Base-by-base conservation (phyloP, 2,113 vertebrate species). In the Noturus placidus region DNA sequence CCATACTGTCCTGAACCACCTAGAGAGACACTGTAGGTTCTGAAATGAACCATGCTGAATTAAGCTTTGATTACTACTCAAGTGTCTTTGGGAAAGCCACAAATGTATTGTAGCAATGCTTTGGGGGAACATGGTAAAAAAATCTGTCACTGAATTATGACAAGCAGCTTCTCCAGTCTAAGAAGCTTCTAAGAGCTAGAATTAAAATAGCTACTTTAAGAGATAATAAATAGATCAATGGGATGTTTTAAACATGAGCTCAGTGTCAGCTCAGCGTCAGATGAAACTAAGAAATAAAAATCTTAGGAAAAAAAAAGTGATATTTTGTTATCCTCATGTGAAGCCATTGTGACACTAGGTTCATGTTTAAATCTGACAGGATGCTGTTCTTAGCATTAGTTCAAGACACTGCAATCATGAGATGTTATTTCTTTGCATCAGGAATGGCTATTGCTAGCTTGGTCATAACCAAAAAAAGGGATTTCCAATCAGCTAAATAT, bases 221-320 rank as follows among this genome's bases (percentile, higher is more conserved):
- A 77, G 42, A 77, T 77, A 79, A 79, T 56, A 79, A 79, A 56
- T 0, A 27, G n/a, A 79, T 79, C n/a, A 56, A 50, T 27, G 74
- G 74, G 25, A 77, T 56, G 52, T 79, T 56, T 56, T 56, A 9
- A 56, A 79, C 50, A 19, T 10, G n/a, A 19, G 54, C 54, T 57
- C 19, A 22, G 30, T 14, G 78, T 35, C 30, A 80, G 78, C 54
- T 38, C 54, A 80, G 54, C 59, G 78, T 80, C 78, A 80, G 30
- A 80, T 80, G 46, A 52, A 78, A 17, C 76, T 54, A 59, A 35
- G 30, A 35, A 56, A 80, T 57, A 80, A 57, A 80, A 59, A 79
- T 14, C 14, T 33, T 15, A 69, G 10, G n/a, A n/a, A n/a, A 42
- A 57, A 80, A 54, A 80, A 33, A 20, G 17, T 80, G 76, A 78